A percentile compares a stretch with the other conserved stretches of the same genome.
Evolutionary conservation across 2,113 vertebrate species (phyloP).

Genomic region (Salvelinus alpinus): DNA sequence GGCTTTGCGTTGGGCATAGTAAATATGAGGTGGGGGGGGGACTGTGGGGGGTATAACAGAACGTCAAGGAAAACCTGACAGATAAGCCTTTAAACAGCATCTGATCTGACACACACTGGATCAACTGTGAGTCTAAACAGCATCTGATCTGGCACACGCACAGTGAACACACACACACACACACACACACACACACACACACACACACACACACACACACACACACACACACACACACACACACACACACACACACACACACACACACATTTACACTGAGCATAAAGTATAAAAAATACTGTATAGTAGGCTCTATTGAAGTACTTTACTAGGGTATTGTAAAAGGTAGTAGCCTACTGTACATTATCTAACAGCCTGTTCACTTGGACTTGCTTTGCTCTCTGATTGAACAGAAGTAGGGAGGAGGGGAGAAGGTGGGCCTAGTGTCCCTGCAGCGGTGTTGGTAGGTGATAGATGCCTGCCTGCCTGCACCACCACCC

Average conservation of each 20-base stretch:
- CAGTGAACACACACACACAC: not conserved
- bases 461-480: slow-evolving; percentile 24
- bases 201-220: not conserved
- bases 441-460: not conserved
- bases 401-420: not conserved
- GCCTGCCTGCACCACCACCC: slow-evolving; percentile 15
- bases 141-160: not conserved
- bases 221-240: too few species aligned
- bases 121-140: slow-evolving; percentile 37
- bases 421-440: not conserved
- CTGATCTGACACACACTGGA: slow-evolving; percentile 54
- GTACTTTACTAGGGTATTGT: too few species aligned
- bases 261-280: not conserved
- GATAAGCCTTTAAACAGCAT: slow-evolving; percentile 82
- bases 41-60: slow-evolving; percentile 82
- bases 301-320: too few species aligned
- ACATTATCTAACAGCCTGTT: not conserved
- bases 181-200: not conserved
- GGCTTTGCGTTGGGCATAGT: slow-evolving; percentile 81
- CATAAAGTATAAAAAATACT: not conserved
- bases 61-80: slow-evolving; percentile 77
- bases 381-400: not conserved
- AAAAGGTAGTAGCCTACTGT: too few species aligned
- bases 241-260: too few species aligned
- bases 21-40: slow-evolving; percentile 74